phyloP scores from a whole-genome alignment of 2,888 invertebrate genomes.

The Lamellibrachia columna region DNA sequence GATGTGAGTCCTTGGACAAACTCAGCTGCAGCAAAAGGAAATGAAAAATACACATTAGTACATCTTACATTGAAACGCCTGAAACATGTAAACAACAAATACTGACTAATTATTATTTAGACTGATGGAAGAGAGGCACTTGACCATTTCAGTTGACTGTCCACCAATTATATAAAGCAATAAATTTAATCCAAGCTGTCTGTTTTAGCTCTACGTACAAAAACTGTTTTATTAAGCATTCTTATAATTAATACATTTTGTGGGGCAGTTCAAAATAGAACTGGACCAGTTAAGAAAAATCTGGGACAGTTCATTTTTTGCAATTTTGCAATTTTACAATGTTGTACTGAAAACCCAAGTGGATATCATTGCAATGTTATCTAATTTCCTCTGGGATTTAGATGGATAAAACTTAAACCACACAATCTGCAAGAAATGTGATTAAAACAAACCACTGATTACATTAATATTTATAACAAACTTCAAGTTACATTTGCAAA shows the following conservation, averaged over 20 bases:
- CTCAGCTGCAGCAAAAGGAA: constrained; percentile 47
- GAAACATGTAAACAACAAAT: no score
- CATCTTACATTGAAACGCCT: not conserved
- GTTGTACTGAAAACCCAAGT: not conserved
- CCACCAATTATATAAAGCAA: no score
- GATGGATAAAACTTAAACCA: not conserved
- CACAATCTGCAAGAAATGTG: not conserved
- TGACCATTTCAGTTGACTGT: no score
- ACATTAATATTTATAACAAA: not conserved
- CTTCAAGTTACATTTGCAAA: not conserved
- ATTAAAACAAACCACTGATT: not conserved
- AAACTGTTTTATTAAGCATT: no score
- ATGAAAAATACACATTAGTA: not conserved
- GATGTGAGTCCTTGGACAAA: constrained; percentile 45
- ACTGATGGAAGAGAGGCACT: no score
- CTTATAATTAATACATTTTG: no score
- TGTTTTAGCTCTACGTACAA: no score
- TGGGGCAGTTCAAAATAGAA: no score
- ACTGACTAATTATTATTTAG: not conserved
- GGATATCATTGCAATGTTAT: not conserved
- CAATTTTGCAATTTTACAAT: not conserved
- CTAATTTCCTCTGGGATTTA: not conserved
- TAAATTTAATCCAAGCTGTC: no score
- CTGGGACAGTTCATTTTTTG: no score
- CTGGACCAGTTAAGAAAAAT: no score